A percentile compares a stretch with the other conserved stretches of the same genome.
Conservation (phyloP, 1,140 invertebrate species). For the Venustaconcha ellipsiformis region DNA sequence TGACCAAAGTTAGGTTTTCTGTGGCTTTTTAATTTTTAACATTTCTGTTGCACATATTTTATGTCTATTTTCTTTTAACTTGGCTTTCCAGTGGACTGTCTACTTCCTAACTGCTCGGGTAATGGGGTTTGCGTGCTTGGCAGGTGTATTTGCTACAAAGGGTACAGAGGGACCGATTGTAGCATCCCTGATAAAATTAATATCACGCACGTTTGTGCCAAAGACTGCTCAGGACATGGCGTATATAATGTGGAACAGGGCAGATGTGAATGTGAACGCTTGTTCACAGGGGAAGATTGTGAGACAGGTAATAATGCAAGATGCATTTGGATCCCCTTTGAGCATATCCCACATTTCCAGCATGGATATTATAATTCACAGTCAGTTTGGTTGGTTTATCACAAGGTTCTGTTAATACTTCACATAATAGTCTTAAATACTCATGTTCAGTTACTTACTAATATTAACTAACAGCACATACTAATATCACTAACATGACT, state of each 20-base stretch:
- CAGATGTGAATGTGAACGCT: conserved; percentile 88
- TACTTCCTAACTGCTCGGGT: conserved; percentile 87
- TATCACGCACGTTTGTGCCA: conserved; percentile 91
- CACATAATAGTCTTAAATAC: no score
- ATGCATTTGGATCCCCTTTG: conserved; percentile 10
- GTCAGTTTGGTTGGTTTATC: no score
- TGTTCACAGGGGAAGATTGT: conserved; percentile 95
- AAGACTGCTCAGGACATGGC: conserved; percentile 94
- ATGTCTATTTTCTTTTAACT: conserved; percentile 26
- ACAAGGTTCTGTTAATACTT: no score
- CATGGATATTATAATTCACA: no score
- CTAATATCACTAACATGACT: no score
- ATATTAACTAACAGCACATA: no score
- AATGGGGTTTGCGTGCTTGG: conserved; percentile 97
- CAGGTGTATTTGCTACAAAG: conserved; percentile 96
- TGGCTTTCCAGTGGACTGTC: conserved; percentile 63
- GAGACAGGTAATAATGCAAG: conserved; percentile 77
- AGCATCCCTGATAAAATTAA: conserved; percentile 91
- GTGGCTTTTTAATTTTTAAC: no score
- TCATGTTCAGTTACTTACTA: no score
- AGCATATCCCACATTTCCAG: no score
- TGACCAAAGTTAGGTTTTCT: no score
- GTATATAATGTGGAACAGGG: conserved; percentile 94
- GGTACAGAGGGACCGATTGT: conserved; percentile 95
- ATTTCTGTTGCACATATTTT: conserved; percentile 4